A percentile compares a stretch with the other conserved stretches of the same genome.
phyloP scores from a whole-genome alignment of 2,888 invertebrate genomes.

The Epistrophe eligans region DNA sequence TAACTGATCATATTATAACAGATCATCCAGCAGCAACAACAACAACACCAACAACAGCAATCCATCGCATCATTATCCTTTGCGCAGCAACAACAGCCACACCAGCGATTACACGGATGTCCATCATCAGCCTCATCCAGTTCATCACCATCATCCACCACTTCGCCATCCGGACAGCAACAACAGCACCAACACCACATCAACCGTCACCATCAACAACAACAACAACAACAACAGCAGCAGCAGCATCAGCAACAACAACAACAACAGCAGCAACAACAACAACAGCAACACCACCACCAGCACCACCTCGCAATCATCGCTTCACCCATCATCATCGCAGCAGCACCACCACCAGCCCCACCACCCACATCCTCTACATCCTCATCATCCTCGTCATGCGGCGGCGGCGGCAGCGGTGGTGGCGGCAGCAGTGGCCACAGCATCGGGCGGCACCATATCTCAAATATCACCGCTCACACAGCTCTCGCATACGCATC shows the following conservation, averaged over 20 bases:
- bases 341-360: constrained; percentile 77
- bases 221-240: constrained; percentile 76
- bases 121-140: constrained; percentile 80
- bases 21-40: constrained; percentile 81
- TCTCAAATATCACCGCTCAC: constrained; percentile 84
- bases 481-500: constrained; percentile 84
- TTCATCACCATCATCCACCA: constrained; percentile 81
- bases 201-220: constrained; percentile 75
- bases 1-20: constrained; percentile 75
- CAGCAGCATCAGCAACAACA: constrained; percentile 71
- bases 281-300: constrained; percentile 60
- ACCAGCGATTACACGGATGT: constrained; percentile 79
- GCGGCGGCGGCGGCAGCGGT: constrained; percentile 73
- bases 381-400: constrained; percentile 72
- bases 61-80: constrained; percentile 79
- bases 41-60: constrained; percentile 78
- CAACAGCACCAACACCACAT: constrained; percentile 77
- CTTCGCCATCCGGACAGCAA: constrained; percentile 77
- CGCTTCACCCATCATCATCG: constrained; percentile 78
- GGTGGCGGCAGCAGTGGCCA: constrained; percentile 72
- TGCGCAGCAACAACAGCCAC: constrained; percentile 78
- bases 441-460: constrained; percentile 79
- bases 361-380: constrained; percentile 76
- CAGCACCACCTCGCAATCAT: constrained; percentile 81
- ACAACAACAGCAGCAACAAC: constrained; percentile 56